A percentile compares a stretch with the other conserved stretches of the same genome.
Evolutionary conservation across 2,888 invertebrate genomes (phyloP).

Genomic region (Agonopterix arenella): DNA sequence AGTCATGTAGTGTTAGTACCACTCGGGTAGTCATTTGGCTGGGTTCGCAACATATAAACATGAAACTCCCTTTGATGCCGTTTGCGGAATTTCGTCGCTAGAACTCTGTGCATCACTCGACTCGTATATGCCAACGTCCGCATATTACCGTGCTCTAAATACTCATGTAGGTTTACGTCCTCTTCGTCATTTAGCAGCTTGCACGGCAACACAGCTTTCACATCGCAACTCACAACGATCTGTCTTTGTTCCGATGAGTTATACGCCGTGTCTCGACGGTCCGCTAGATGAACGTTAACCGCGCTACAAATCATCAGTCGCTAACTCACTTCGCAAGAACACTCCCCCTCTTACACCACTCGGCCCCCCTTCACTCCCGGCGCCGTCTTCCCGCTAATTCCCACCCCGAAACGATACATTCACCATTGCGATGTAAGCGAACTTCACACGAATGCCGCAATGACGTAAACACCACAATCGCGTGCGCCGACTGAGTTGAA

Average conservation of each 20-base stretch:
- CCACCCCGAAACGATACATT: constrained; percentile 44
- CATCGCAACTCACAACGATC: constrained; percentile 21
- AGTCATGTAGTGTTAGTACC: too few relatives aligned
- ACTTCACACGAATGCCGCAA: constrained; percentile 39
- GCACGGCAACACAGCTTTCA: constrained; percentile 22
- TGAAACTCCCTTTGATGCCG: too few relatives aligned
- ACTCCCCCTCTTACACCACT: constrained; percentile 18
- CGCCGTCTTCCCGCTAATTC: constrained; percentile 46
- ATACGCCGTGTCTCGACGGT: constrained; percentile 38
- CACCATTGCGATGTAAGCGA: constrained; percentile 30
- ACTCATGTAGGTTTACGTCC: not conserved
- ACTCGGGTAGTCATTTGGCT: too few relatives aligned
- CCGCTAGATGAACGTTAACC: constrained; percentile 58
- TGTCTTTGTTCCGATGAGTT: constrained; percentile 55
- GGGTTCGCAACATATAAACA: too few relatives aligned
- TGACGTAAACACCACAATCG: constrained; percentile 45
- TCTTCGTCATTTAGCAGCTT: constrained; percentile 2
- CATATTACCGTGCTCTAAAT: not conserved
- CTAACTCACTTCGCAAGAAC: constrained; percentile 51
- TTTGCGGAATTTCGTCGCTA: not conserved
- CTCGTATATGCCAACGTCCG: not conserved
- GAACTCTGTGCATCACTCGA: not conserved
- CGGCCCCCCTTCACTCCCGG: constrained; percentile 12
- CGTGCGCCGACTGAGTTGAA: constrained; percentile 31
- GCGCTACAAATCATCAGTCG: constrained; percentile 61